These are phyloP conservation scores for Leuciscus waleckii DNA, from an alignment of 2,797 vertebrate species.

Conservation along the genomic window DNA sequence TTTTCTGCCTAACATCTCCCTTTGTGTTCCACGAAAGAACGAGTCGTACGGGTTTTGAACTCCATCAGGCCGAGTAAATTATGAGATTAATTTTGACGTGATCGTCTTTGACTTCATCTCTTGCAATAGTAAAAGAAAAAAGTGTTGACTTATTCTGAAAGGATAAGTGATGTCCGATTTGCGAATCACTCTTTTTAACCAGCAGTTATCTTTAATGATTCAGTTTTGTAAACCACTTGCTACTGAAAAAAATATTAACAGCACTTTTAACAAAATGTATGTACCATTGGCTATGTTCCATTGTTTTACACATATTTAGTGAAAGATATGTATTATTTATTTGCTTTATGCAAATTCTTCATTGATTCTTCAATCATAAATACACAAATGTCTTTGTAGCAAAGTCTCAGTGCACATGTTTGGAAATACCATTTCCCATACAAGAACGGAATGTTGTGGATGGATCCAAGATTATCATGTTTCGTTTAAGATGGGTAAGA, in stretches of 20 bases:
- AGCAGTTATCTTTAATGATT: neutral
- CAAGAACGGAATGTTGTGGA: slow-evolving; percentile 34
- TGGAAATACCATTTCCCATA: slow-evolving; percentile 47
- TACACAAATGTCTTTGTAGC: slow-evolving; percentile 24
- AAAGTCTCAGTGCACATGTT: slow-evolving; percentile 25
- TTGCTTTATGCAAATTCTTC: neutral
- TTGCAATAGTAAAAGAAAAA: neutral
- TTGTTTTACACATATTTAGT: neutral
- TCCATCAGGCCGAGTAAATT: neutral
- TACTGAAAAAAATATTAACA: neutral
- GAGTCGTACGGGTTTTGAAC: neutral
- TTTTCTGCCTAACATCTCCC: neutral
- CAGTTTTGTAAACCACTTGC: neutral
- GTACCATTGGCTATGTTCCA: neutral
- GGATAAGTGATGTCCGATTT: slow-evolving; percentile 8
- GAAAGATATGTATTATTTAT: neutral
- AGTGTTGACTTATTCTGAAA: neutral
- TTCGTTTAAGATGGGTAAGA: slow-evolving; percentile 47
- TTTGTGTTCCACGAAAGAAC: neutral
- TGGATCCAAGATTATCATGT: slow-evolving; percentile 49
- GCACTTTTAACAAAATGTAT: neutral
- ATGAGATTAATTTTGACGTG: slow-evolving; percentile 3
- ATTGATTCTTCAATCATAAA: neutral
- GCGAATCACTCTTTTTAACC: neutral
- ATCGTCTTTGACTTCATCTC: neutral